Base-by-base conservation (phyloP, 2,113 vertebrate species). In the Peromyscus maniculatus region DNA sequence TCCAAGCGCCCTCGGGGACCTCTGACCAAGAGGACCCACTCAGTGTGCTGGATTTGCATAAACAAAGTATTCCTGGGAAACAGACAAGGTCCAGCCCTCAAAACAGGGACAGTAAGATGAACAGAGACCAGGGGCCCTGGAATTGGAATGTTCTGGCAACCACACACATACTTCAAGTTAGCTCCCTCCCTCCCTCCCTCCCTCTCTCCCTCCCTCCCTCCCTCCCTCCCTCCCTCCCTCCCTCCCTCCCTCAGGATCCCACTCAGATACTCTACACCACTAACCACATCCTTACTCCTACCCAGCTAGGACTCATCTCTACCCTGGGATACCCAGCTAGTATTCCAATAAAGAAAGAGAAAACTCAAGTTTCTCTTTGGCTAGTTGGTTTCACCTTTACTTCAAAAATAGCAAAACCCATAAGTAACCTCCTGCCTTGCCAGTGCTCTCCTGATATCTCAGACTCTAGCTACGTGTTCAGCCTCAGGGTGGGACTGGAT, bases 101-200 rank as follows among this genome's bases (percentile, higher is more conserved):
- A 91, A 86, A 36, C 52, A 69, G 21, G n/a, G 22, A 46, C 46
- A 77, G 43, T 36, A 93, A 95, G 74, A 87, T 79, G 36, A 33
- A 72, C 80, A 92, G 26, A 43, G 39, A 66, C 36, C 52, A 57
- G 78, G 83, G 36, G 36, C 28, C 77, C 78, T 80, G 39, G 6
- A 93, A 84, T 64, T 86, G 62, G 69, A 86, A 92, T 95, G 91
- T 86, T 46, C 49, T 89, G 79, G 75, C 91, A 82, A 39, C 77
- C 12, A n/a, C 62, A 49, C 16, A 36, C 55, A 67, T 88, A 69
- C 87, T 16, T 77, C 62, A 75, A 21, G 77, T 3, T 86, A 13
- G 39, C 39, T 84, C n/a, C 24, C 33, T 67, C 11, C 39, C 15
- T 79, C 46, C 43, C 15, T 79, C 46, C 43, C 57, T 13, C 11